Conservation (phyloP, 2,113 vertebrate genomes). For the Antigone vipio region DNA sequence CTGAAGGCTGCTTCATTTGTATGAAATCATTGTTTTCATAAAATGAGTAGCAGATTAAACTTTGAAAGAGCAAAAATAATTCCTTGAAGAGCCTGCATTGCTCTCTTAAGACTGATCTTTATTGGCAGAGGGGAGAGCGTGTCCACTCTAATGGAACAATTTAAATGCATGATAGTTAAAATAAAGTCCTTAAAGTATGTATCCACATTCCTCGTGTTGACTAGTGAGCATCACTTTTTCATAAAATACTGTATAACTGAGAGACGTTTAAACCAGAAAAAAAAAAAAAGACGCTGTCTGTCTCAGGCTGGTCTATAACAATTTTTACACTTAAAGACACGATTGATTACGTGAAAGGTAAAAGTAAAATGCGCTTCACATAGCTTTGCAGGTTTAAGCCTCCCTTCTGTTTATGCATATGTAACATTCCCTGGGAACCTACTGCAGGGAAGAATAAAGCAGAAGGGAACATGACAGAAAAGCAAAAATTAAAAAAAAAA, state of each 20-base stretch:
- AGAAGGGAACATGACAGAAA: background rate
- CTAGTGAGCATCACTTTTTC: conserved; percentile 65
- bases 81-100: background rate
- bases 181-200: conserved; percentile 58
- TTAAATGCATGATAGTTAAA: conserved; percentile 78
- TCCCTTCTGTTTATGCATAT: background rate
- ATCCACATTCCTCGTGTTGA: conserved; percentile 65
- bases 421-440: background rate
- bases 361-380: background rate
- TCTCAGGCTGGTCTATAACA: background rate
- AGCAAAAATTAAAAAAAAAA: background rate
- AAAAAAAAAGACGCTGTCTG: background rate
- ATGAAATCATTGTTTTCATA: conserved; percentile 57
- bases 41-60: background rate
- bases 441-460: background rate
- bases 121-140: conserved; percentile 35
- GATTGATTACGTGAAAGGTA: background rate
- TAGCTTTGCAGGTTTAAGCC: background rate
- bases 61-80: conserved; percentile 33
- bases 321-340: background rate
- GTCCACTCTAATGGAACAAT: conserved; percentile 72
- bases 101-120: conserved; percentile 46
- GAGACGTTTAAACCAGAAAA: conserved; percentile 45
- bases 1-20: conserved; percentile 12
- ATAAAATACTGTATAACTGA: conserved; percentile 55